Evolutionary conservation across 2,113 vertebrate species (phyloP), one percentile per base, ranked within the genome.

Genomic region (Plestiodon gilberti): DNA sequence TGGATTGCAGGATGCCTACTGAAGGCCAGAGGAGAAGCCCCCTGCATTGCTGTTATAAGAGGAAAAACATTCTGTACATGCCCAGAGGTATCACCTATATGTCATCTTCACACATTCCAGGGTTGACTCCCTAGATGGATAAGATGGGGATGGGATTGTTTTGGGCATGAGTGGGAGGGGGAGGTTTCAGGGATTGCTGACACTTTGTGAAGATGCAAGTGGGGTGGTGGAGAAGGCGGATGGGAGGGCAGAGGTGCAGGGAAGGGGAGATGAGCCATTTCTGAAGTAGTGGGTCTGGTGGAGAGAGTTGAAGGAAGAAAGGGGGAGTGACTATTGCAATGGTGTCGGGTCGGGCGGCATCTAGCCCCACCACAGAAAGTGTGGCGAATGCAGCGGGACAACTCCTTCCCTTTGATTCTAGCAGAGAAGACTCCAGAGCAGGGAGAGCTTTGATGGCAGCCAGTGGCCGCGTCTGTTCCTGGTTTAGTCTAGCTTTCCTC

Each of bases 401-500:
- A 35, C 43, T 57, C 70, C 28, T 55, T 80, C 61, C 25, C 80
- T 33, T 57, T 65, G 71, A 84, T 74, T 70, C 78, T 22, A 33
- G 35, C 70, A 33, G 40, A 35, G 75, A 71, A 75, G 57, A 30
- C 84, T 61, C 18, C 13, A 4, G 22, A 33, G 55, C 38, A 38
- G 30, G 20, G 35, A n/a, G 20, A 10, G 33, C 55, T 59, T 40
- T 73, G 70, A 43, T 83, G 70, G 55, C 55, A 10, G 30, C 15
- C 23, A 61, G 33, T 25, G 76, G 30, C 25, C 43, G 23, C 43
- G 55, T 38, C 30, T 86, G 76, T 22, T 79, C 76, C 57, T 52
- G 55, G 40, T 73, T 86, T 73, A 61, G 77, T 35, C 78, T 75
- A 38, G 67, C 82, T 22, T 74, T 62, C 69, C n/a, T 80, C 84